These are phyloP conservation scores for Sarcophaga variegata DNA, from an alignment of 2,888 invertebrate species.

Conservation along the genomic window DNA sequence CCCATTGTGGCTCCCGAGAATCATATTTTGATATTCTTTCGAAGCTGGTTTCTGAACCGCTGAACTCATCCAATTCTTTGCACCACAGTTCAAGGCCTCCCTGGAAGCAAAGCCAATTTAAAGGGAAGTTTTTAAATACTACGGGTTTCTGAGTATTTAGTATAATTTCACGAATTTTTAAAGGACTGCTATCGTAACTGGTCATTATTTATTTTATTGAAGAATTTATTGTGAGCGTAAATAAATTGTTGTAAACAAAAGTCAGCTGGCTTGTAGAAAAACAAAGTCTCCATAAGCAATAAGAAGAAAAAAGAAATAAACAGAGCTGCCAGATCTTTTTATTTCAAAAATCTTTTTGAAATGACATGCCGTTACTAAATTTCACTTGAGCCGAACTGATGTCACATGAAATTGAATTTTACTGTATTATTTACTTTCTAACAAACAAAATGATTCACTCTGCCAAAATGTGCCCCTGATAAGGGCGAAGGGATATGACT, in stretches of 20 bases:
- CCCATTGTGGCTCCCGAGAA: conserved; percentile 88
- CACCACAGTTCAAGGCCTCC: conserved; percentile 77
- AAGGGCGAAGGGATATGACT: too few species aligned
- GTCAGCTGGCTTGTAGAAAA: conserved; percentile 4
- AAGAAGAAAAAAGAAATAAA: not conserved
- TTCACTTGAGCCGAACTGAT: too few species aligned
- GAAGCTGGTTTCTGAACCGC: conserved; percentile 69
- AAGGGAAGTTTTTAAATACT: conserved; percentile 75
- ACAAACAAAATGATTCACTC: too few species aligned
- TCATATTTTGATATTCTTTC: conserved; percentile 73
- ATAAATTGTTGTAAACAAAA: conserved; percentile 7
- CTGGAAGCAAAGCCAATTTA: conserved; percentile 78
- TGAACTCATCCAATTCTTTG: conserved; percentile 71
- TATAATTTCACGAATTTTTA: conserved; percentile 76
- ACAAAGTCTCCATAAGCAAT: not conserved
- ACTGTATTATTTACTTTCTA: too few species aligned
- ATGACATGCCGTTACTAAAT: too few species aligned
- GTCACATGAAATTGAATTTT: too few species aligned
- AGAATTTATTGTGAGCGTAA: not conserved
- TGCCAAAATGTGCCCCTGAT: too few species aligned
- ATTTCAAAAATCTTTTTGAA: not conserved
- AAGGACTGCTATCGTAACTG: conserved; percentile 10
- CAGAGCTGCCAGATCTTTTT: too few species aligned
- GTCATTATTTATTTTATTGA: conserved; percentile 9
- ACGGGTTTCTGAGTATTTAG: conserved; percentile 78